Conservation (phyloP, 1,140 invertebrate genomes). For the Muscidifurax raptorellus region DNA sequence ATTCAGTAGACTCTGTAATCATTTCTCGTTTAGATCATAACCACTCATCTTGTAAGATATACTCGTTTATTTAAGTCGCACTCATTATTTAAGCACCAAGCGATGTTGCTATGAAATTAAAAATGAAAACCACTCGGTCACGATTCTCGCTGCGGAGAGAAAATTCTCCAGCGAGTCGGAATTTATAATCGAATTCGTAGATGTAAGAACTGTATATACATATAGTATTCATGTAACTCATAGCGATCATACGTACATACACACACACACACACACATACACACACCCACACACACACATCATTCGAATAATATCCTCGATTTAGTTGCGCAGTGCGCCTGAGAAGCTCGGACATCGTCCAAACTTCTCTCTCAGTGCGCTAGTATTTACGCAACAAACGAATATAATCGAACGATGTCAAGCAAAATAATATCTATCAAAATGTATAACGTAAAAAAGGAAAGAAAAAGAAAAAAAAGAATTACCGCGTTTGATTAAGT, state of each 20-base stretch:
- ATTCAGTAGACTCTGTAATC: slow-evolving; percentile 44
- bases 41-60: slow-evolving; percentile 44
- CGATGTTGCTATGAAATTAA: slow-evolving; percentile 5
- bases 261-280: too few relatives aligned
- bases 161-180: not conserved
- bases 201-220: slow-evolving; percentile 50
- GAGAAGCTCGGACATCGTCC: not conserved
- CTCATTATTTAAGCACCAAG: slow-evolving; percentile 47
- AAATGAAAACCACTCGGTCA: not conserved
- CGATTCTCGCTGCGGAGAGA: not conserved
- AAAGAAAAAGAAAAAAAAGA: not conserved
- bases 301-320: slow-evolving; percentile 51
- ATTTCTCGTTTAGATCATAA: slow-evolving; percentile 38
- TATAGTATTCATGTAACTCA: slow-evolving; percentile 27
- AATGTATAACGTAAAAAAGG: not conserved
- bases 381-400: slow-evolving; percentile 10
- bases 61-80: slow-evolving; percentile 44
- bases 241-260: not conserved
- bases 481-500: slow-evolving; percentile 37
- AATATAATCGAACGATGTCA: not conserved
- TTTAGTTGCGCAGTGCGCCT: slow-evolving; percentile 44
- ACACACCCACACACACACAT: not conserved
- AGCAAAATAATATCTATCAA: slow-evolving; percentile 28
- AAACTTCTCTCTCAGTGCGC: not conserved
- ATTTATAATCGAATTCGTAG: slow-evolving; percentile 37